Evolutionary conservation across 1,140 invertebrate species (phyloP).

Genomic region (Micrasema longulum): DNA sequence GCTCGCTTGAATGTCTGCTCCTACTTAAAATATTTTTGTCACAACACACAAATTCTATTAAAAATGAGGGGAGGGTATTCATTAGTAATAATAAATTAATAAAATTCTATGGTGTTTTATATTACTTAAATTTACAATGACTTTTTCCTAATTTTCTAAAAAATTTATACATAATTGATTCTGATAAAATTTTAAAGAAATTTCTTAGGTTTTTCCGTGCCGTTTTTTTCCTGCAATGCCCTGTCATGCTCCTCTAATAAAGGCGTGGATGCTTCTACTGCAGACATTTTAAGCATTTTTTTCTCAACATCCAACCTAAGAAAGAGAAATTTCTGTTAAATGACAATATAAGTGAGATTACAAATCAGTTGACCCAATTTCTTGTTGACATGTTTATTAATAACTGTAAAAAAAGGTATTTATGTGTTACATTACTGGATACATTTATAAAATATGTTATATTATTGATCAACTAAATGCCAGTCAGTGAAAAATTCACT

Average conservation of each 20-base stretch:
- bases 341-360: no score
- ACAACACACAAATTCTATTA: no score
- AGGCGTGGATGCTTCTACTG: background rate
- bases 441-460: no score
- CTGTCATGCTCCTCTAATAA: conserved; percentile 14
- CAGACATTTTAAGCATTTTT: background rate
- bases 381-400: no score
- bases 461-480: no score
- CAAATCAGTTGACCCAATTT: no score
- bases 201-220: background rate
- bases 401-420: no score
- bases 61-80: no score
- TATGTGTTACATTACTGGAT: no score
- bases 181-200: background rate
- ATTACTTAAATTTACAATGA: background rate
- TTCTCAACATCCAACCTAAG: background rate
- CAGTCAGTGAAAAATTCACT: no score
- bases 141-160: background rate
- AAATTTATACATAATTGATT: background rate
- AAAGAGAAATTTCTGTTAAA: background rate
- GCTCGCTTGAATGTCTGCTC: no score
- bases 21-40: no score
- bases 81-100: background rate
- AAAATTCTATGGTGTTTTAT: background rate
- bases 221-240: background rate